A percentile compares a stretch with the other conserved stretches of the same genome.
Conservation (phyloP, 2,113 vertebrate genomes). For the Melanostigma gelatinosum region DNA sequence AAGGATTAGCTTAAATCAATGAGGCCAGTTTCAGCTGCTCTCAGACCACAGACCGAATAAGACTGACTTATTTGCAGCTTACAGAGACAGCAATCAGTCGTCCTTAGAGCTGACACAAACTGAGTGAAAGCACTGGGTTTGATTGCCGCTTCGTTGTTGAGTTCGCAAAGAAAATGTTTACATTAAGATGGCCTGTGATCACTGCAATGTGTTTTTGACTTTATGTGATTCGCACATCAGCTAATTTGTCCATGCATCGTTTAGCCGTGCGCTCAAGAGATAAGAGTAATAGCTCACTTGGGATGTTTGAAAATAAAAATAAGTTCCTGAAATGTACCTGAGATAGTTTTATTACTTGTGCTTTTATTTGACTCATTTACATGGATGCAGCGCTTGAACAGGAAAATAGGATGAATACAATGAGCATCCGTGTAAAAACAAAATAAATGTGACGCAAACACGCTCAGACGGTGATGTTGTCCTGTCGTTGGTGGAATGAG, state of each 20-base stretch:
- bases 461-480: neutral
- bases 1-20: neutral
- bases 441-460: neutral
- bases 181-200: neutral
- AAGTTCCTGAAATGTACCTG: neutral
- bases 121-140: neutral
- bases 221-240: neutral
- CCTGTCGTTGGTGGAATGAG: neutral
- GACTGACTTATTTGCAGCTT: neutral
- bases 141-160: slow-evolving; percentile 2
- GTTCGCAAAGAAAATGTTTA: neutral
- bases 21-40: neutral
- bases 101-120: too few relatives aligned
- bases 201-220: neutral
- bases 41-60: slow-evolving; percentile 5
- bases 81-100: neutral
- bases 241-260: neutral
- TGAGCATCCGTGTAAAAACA: too few relatives aligned
- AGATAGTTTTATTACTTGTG: neutral
- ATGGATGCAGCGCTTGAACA: neutral
- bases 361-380: neutral
- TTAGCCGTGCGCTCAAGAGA: neutral
- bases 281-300: neutral
- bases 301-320: neutral
- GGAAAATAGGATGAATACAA: neutral